Conservation (phyloP, 2,113 vertebrate species). For the Apteryx owenii region DNA sequence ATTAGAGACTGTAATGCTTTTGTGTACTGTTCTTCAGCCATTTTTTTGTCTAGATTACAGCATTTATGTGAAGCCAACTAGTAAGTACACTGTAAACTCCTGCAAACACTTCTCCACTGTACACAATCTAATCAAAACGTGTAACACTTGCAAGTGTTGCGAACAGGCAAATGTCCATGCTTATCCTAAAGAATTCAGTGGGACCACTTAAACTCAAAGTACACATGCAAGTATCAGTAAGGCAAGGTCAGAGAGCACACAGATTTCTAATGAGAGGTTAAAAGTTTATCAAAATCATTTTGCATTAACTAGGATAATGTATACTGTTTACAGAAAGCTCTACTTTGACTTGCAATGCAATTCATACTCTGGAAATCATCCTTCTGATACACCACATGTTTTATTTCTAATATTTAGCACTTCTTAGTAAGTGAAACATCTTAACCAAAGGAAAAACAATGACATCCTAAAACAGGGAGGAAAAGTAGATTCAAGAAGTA, state of each 20-base stretch:
- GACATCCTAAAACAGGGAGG: neutral
- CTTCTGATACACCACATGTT: neutral
- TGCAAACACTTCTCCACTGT: neutral
- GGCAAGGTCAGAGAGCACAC: neutral
- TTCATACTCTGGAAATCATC: neutral
- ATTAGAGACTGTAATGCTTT: neutral
- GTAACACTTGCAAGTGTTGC: neutral
- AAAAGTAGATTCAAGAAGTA: neutral
- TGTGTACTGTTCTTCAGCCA: neutral
- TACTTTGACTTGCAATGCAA: neutral
- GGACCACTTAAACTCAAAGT: neutral
- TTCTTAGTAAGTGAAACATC: neutral
- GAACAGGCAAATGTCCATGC: neutral
- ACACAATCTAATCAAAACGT: neutral
- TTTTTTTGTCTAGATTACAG: neutral
- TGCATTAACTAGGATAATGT: neutral
- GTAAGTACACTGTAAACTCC: neutral
- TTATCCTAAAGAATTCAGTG: neutral
- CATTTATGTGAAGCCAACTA: neutral
- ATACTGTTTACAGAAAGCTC: neutral
- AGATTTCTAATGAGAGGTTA: neutral
- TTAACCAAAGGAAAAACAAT: neutral
- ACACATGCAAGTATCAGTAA: rapidly evolving
- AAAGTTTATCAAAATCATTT: neutral
- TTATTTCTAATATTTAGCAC: neutral